phyloP scores from a whole-genome alignment of 2,797 vertebrate species.

The Anisognathus igniventris region DNA sequence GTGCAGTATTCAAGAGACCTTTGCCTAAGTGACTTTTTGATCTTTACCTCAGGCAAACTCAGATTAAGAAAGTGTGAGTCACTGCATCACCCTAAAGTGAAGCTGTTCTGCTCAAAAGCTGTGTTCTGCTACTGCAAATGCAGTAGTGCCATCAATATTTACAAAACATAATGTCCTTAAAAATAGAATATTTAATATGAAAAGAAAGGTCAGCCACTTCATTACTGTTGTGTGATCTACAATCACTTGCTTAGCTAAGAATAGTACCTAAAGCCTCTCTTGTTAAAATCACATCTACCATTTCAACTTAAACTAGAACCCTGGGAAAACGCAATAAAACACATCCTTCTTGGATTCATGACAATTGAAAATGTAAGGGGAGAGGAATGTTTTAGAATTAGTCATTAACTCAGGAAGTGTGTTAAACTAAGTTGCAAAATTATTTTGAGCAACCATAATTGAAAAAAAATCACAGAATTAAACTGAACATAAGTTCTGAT shows the following conservation, averaged over 20 bases:
- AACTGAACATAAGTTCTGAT: neutral
- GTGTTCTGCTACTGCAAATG: neutral
- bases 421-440: constrained; percentile 45
- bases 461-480: constrained; percentile 8
- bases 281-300: neutral
- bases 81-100: constrained; percentile 41
- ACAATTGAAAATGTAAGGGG: neutral
- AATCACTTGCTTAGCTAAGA: neutral
- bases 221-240: neutral
- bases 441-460: constrained; percentile 9
- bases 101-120: neutral
- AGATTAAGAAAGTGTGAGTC: constrained; percentile 75
- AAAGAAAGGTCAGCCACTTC: neutral
- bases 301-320: neutral
- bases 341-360: neutral
- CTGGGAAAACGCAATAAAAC: neutral
- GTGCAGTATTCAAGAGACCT: constrained; percentile 63
- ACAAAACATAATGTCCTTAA: neutral
- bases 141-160: neutral
- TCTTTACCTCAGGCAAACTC: constrained; percentile 72
- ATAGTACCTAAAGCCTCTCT: neutral
- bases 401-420: constrained; percentile 62
- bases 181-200: neutral
- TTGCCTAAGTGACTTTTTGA: constrained; percentile 69
- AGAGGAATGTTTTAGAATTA: constrained; percentile 46